Percentiles rank a stretch among this genome's conserved stretches.
These are phyloP conservation scores for Poeciliopsis gracilis DNA, from an alignment of 2,797 vertebrate genomes.

Conservation along the genomic window DNA sequence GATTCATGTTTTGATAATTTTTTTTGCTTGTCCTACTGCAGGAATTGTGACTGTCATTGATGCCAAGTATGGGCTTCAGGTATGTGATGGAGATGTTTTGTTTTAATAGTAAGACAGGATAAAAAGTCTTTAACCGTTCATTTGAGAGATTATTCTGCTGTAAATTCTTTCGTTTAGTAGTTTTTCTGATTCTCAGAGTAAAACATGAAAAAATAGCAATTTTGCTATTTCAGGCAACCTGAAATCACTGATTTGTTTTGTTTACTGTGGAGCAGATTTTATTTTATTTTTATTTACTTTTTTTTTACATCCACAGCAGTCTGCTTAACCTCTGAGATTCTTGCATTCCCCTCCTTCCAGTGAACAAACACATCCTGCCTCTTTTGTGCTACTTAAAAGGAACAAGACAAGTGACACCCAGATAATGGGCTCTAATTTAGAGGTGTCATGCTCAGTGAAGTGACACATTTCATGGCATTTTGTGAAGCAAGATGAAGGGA, in stretches of 20 bases:
- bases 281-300: neutral
- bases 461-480: constrained; percentile 73
- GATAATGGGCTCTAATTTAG: constrained; percentile 88
- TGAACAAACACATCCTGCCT: constrained; percentile 37
- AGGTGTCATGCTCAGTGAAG: constrained; percentile 83
- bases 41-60: constrained; percentile 95
- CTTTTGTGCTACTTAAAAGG: constrained; percentile 74
- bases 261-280: constrained; percentile 1
- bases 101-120: neutral
- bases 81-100: constrained; percentile 62
- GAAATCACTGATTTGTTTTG: neutral
- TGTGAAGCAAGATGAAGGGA: constrained; percentile 39
- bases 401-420: constrained; percentile 82
- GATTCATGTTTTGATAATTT: neutral
- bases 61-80: constrained; percentile 92
- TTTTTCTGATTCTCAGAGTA: neutral
- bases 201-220: neutral
- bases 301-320: constrained; percentile 5
- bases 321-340: constrained; percentile 23
- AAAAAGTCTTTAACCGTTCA: neutral
- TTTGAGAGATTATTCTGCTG: neutral
- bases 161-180: neutral
- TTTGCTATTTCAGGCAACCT: neutral
- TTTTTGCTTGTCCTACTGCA: constrained; percentile 49
- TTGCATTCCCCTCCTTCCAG: constrained; percentile 1